phyloP scores from a whole-genome alignment of 2,888 invertebrate species.

The Norana najaformis region DNA sequence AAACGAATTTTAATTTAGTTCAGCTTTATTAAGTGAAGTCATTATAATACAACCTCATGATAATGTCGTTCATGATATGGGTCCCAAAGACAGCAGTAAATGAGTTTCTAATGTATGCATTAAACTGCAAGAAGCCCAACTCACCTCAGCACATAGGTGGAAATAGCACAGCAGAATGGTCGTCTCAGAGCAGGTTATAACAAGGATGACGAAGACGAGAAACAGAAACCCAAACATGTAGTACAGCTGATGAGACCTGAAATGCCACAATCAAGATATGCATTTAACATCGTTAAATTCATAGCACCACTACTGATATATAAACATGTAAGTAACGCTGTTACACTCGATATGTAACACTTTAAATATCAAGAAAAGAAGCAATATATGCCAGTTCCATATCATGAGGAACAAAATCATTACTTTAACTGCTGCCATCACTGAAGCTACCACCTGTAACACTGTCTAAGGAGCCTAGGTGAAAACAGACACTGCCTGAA shows the following conservation, averaged over 20 bases:
- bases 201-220: slow-evolving; percentile 92
- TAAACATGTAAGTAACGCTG: too few species aligned
- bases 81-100: background rate
- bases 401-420: background rate
- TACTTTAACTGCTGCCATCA: background rate
- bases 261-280: slow-evolving; percentile 42
- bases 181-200: slow-evolving; percentile 98
- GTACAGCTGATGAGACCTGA: slow-evolving; percentile 85
- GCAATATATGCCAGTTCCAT: background rate
- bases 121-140: slow-evolving; percentile 36
- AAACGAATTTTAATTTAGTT: too few species aligned
- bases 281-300: background rate
- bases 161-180: slow-evolving; percentile 97
- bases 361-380: background rate
- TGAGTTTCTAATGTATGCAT: background rate
- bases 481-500: background rate
- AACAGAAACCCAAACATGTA: slow-evolving; percentile 99
- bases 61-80: background rate
- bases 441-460: background rate
- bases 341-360: background rate
- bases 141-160: slow-evolving; percentile 94
- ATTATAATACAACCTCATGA: background rate
- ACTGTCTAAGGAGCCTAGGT: background rate
- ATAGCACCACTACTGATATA: background rate
- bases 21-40: background rate